Percentiles rank a stretch among this genome's conserved stretches.
Conservation (phyloP, 2,888 invertebrate genomes). For the Athripsodes cinereus region DNA sequence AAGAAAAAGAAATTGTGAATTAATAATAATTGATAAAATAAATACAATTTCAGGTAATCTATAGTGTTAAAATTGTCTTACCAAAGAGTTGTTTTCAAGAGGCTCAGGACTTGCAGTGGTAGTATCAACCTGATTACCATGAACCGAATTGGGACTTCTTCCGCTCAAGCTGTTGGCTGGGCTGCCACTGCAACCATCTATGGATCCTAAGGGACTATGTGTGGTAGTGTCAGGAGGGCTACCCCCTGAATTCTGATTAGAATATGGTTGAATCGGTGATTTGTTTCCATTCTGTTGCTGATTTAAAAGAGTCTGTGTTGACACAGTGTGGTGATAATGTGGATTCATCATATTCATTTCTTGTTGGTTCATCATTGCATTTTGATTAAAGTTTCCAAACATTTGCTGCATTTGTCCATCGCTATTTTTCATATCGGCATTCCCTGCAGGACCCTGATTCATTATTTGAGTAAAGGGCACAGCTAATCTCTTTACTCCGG, state of each 20-base stretch:
- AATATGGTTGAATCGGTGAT: slow-evolving; percentile 38
- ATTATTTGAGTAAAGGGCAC: slow-evolving; percentile 23
- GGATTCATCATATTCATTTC: slow-evolving; percentile 21
- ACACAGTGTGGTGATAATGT: slow-evolving; percentile 59
- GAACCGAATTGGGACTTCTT: slow-evolving; percentile 27
- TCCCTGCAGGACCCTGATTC: slow-evolving; percentile 22
- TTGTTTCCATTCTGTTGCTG: slow-evolving; percentile 37
- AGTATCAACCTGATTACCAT: slow-evolving; percentile 41
- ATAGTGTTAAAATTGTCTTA: no score
- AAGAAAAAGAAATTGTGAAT: slow-evolving; percentile 24
- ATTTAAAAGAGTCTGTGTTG: slow-evolving; percentile 65
- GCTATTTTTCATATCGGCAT: slow-evolving; percentile 20
- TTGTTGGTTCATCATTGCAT: slow-evolving; percentile 22
- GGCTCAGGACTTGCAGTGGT: slow-evolving; percentile 47
- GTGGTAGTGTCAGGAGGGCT: slow-evolving; percentile 80
- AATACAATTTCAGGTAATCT: neutral
- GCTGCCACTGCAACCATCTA: slow-evolving; percentile 33
- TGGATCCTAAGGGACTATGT: slow-evolving; percentile 67
- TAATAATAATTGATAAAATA: neutral
- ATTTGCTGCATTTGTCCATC: slow-evolving; percentile 24
- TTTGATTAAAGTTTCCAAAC: slow-evolving; percentile 23
- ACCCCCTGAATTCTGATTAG: slow-evolving; percentile 33
- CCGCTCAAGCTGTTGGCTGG: slow-evolving; percentile 21
- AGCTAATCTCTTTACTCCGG: slow-evolving; percentile 21
- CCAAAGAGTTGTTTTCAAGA: slow-evolving; percentile 41